phyloP scores from a whole-genome alignment of 2,797 vertebrate genomes.

The Siniperca undulata region DNA sequence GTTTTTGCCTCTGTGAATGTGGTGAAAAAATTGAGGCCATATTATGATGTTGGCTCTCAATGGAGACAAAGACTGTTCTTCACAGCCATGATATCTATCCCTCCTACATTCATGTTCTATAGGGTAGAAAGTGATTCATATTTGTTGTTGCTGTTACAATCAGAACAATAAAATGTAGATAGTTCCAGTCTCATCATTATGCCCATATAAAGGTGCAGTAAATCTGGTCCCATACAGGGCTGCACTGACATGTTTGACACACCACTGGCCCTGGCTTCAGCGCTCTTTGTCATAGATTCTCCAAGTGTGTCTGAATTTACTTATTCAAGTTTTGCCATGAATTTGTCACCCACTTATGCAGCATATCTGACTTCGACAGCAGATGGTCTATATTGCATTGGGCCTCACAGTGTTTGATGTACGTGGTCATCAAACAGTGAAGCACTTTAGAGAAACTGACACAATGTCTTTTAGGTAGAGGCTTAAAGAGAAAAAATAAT shows the following conservation, averaged over 20 bases:
- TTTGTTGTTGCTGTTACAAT: background rate
- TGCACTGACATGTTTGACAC: background rate
- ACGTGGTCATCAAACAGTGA: background rate
- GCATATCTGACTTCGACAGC: background rate
- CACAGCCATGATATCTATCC: background rate
- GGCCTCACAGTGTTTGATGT: background rate
- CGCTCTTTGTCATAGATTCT: background rate
- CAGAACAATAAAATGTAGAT: background rate
- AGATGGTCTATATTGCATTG: background rate
- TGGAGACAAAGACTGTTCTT: background rate
- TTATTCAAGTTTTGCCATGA: background rate
- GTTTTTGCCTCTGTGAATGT: background rate
- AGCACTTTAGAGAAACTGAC: background rate
- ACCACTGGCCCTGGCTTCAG: too few relatives aligned
- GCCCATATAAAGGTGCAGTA: background rate
- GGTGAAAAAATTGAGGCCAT: background rate
- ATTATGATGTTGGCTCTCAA: background rate
- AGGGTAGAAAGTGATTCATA: background rate
- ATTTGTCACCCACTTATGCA: background rate
- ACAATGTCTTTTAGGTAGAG: background rate
- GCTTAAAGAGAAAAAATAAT: background rate
- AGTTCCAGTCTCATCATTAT: background rate
- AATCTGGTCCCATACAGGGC: too few relatives aligned
- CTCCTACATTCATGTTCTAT: background rate
- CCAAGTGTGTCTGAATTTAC: background rate